A percentile compares a stretch with the other conserved stretches of the same genome.
phyloP scores from a whole-genome alignment of 1,140 invertebrate genomes.

The Aleiodes sp. region DNA sequence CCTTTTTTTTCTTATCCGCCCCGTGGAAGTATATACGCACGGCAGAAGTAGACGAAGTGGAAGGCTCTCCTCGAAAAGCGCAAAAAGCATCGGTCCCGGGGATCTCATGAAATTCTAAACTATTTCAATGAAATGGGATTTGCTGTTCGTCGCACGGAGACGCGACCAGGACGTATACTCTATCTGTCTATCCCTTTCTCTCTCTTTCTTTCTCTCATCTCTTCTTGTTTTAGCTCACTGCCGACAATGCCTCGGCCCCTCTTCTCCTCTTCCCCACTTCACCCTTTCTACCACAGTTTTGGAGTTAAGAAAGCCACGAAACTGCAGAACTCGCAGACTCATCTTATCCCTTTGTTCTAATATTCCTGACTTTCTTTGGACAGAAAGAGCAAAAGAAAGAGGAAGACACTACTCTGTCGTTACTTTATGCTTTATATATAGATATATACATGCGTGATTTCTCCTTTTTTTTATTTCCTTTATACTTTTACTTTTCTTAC shows the following conservation, averaged over 20 bases:
- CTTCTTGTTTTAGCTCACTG: background rate
- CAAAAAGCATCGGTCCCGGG: constrained; percentile 27
- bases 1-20: background rate
- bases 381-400: background rate
- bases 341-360: constrained; percentile 18
- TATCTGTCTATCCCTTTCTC: background rate
- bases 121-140: constrained; percentile 57
- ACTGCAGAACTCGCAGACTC: constrained; percentile 26
- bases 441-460: background rate
- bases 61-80: constrained; percentile 25
- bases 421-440: background rate
- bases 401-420: background rate
- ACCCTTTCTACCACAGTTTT: constrained; percentile 4
- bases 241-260: constrained; percentile 35
- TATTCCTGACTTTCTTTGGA: constrained; percentile 23
- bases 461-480: background rate
- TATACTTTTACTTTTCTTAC: background rate
- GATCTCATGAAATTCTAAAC: constrained; percentile 56
- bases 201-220: background rate
- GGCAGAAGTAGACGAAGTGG: background rate
- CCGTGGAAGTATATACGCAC: background rate
- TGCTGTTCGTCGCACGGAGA: constrained; percentile 40
- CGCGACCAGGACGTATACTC: background rate
- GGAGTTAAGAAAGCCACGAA: constrained; percentile 32
- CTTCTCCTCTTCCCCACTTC: no score